Conservation (phyloP, 1,140 invertebrate species). For the Diorhabda sublineata region DNA sequence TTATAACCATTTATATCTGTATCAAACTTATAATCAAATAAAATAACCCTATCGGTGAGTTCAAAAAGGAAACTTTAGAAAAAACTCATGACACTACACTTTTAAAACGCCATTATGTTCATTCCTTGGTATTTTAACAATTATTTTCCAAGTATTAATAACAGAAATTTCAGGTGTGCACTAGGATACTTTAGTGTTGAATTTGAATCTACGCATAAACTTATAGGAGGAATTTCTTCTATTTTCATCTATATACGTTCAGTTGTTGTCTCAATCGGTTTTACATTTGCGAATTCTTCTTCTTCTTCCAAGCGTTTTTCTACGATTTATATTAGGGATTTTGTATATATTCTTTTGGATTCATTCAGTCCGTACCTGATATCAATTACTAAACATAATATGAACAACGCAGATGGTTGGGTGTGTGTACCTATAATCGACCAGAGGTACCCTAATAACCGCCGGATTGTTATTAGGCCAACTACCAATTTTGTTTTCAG, state of each 20-base stretch:
- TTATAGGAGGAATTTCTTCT: no score
- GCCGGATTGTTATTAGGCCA: not conserved
- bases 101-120: slow-evolving; percentile 3
- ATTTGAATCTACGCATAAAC: no score
- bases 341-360: no score
- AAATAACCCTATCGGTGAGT: not conserved
- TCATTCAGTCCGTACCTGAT: not conserved
- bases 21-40: not conserved
- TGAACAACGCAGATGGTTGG: not conserved
- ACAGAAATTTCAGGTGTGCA: not conserved
- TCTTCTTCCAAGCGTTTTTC: no score
- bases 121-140: not conserved
- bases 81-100: not conserved
- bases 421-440: not conserved
- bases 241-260: no score
- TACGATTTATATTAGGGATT: no score
- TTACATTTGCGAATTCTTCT: no score
- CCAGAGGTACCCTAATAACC: not conserved
- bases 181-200: not conserved
- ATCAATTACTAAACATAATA: not conserved
- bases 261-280: no score
- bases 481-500: not conserved
- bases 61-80: not conserved
- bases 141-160: not conserved
- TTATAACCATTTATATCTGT: not conserved